Conservation (phyloP, 2,113 vertebrate genomes). For the Taxidea taxus region DNA sequence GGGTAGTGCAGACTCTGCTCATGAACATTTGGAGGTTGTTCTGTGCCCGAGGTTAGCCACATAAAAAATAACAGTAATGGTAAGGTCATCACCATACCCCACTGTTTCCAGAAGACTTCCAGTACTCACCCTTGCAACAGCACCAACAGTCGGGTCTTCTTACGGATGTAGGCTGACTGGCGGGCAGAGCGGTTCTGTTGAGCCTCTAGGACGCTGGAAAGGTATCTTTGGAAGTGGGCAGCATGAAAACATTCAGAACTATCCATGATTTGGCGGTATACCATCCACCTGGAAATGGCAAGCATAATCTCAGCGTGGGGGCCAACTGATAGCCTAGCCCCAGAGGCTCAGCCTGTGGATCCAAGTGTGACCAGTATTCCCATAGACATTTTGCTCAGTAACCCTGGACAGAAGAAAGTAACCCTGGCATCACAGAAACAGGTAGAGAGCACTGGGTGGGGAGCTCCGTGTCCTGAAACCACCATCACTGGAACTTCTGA, state of each 20-base stretch:
- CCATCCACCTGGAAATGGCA: constrained; percentile 87
- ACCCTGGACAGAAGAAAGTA: background rate
- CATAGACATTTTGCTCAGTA: background rate
- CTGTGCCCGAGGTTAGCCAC: background rate
- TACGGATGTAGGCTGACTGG: constrained; percentile 63
- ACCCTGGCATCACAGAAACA: background rate
- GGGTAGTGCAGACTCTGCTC: background rate
- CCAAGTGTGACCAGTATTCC: background rate
- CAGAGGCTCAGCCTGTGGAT: background rate
- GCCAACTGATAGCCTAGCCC: background rate
- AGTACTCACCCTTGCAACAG: constrained; percentile 91
- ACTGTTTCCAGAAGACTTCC: background rate
- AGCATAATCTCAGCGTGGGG: background rate
- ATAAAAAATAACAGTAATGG: background rate
- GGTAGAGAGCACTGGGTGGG: background rate
- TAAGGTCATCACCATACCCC: background rate
- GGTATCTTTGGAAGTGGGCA: constrained; percentile 90
- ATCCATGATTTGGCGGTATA: constrained; percentile 89
- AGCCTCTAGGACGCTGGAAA: constrained; percentile 87
- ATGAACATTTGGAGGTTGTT: background rate
- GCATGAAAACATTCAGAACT: constrained; percentile 89
- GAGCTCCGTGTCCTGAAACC: background rate
- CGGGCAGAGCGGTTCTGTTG: constrained; percentile 78
- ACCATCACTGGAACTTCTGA: background rate
- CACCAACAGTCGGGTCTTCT: constrained; percentile 87